Evolutionary conservation across 2,888 invertebrate genomes (phyloP).

Genomic region (Horisme vitalbata): DNA sequence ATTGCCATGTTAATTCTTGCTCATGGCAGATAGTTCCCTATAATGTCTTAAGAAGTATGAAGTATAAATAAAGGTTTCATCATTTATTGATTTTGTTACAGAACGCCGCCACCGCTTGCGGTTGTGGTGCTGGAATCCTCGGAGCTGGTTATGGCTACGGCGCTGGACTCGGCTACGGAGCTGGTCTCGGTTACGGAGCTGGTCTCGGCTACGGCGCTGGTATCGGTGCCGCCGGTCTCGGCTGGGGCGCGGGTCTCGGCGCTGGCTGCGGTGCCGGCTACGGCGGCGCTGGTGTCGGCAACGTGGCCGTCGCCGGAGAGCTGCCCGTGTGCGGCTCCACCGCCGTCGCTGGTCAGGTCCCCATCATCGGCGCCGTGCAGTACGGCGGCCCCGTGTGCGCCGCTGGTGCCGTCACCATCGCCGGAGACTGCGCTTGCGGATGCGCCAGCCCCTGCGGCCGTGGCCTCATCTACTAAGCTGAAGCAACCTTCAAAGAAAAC

Average conservation of each 20-base stretch:
- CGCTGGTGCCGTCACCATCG: conserved; percentile 41
- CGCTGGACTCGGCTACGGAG: neutral
- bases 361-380: conserved; percentile 44
- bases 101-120: too few species aligned
- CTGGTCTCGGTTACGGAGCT: conserved; percentile 7
- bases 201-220: neutral
- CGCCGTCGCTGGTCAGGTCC: conserved; percentile 41
- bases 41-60: too few species aligned
- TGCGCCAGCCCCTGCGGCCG: too few species aligned
- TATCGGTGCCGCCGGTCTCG: too few species aligned
- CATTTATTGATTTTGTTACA: too few species aligned
- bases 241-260: neutral
- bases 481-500: too few species aligned
- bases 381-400: conserved; percentile 39
- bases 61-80: too few species aligned
- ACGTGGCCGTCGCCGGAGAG: conserved; percentile 35
- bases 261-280: conserved; percentile 21
- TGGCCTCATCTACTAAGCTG: too few species aligned
- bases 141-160: too few species aligned
- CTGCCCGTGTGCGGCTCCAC: conserved; percentile 43
- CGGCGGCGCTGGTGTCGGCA: conserved; percentile 37
- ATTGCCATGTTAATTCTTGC: too few species aligned
- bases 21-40: too few species aligned
- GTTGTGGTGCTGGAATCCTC: too few species aligned
- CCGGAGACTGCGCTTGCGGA: conserved; percentile 34